phyloP scores from a whole-genome alignment of 2,888 invertebrate species.

The Argyresthia albistria region DNA sequence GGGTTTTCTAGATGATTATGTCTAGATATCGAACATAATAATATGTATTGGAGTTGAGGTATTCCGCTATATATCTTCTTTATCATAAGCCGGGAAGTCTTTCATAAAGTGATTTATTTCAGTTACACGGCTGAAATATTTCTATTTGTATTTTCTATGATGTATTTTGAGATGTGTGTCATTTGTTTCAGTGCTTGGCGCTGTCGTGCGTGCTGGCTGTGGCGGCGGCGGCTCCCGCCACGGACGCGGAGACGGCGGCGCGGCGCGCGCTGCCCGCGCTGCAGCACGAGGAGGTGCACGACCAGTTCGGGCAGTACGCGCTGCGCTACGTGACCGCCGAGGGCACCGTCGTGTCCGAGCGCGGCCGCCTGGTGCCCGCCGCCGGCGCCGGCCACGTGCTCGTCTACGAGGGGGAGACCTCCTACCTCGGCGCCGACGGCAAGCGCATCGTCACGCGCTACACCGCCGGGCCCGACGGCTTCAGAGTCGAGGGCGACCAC shows the following conservation, averaged over 20 bases:
- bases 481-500: constrained; percentile 29
- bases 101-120: no score
- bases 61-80: no score
- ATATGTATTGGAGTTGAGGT: no score
- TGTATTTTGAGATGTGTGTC: no score
- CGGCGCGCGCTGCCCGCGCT: constrained; percentile 26
- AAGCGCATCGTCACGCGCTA: constrained; percentile 40
- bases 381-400: constrained; percentile 27
- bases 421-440: constrained; percentile 37
- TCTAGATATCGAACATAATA: no score
- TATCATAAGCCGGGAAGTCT: no score
- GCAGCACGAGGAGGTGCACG: constrained; percentile 31
- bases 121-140: no score
- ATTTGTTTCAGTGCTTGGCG: no score
- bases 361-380: constrained; percentile 33
- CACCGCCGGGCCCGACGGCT: constrained; percentile 34
- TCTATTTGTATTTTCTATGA: no score
- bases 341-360: constrained; percentile 34
- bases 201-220: neutral
- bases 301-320: constrained; percentile 34
- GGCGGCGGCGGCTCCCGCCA: neutral
- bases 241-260: neutral
- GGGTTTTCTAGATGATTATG: no score
- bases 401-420: constrained; percentile 34
- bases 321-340: constrained; percentile 42